Percentiles rank a stretch among this genome's conserved stretches.
These are phyloP conservation scores for Volucella inanis DNA, from an alignment of 2,888 invertebrate genomes.

Conservation along the genomic window DNA sequence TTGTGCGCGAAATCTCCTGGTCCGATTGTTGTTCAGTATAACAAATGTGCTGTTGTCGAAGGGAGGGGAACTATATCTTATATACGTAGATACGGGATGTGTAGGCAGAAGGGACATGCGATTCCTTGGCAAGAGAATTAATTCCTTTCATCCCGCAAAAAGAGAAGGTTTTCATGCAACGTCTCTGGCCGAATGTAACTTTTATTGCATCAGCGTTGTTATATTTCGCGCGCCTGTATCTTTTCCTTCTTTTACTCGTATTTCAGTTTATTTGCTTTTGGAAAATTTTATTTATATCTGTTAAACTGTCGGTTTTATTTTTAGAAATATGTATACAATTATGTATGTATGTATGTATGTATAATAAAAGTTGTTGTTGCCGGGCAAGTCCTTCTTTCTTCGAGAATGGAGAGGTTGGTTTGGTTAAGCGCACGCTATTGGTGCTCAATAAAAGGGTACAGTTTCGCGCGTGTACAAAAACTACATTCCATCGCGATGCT, in stretches of 20 bases:
- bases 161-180: slow-evolving; percentile 59
- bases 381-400: slow-evolving; percentile 67
- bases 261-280: slow-evolving; percentile 67
- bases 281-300: slow-evolving; percentile 76
- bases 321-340: slow-evolving; percentile 78
- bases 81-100: slow-evolving; percentile 55
- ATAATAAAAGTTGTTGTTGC: slow-evolving; percentile 80
- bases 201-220: slow-evolving; percentile 64
- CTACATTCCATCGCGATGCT: slow-evolving; percentile 74
- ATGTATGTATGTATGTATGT: no score
- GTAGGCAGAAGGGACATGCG: slow-evolving; percentile 56
- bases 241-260: slow-evolving; percentile 39
- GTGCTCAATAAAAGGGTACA: slow-evolving; percentile 76
- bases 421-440: slow-evolving; percentile 61
- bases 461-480: slow-evolving; percentile 76
- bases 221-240: slow-evolving; percentile 64
- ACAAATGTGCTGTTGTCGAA: slow-evolving; percentile 36
- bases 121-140: slow-evolving; percentile 54
- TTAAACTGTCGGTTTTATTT: slow-evolving; percentile 81
- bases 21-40: slow-evolving; percentile 63
- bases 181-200: slow-evolving; percentile 64
- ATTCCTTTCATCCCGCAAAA: slow-evolving; percentile 48
- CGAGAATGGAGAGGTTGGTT: slow-evolving; percentile 72
- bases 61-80: slow-evolving; percentile 55
- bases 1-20: slow-evolving; percentile 60